Conservation (phyloP, 1,140 invertebrate species). For the Lucilia sericata region DNA sequence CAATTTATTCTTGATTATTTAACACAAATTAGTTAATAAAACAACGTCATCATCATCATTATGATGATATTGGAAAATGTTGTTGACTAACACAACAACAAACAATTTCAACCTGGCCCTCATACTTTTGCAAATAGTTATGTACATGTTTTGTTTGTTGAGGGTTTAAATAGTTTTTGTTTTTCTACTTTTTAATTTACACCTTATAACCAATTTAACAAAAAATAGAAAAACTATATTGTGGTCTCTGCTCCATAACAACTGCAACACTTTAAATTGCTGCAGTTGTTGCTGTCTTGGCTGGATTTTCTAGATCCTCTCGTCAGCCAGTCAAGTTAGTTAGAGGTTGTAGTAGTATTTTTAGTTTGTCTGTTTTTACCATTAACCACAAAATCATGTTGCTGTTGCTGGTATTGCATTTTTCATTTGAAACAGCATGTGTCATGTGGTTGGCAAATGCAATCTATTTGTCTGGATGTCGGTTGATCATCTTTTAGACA, state of each 20-base stretch:
- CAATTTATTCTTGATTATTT: conserved; percentile 3
- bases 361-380: background rate
- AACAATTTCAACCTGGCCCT: background rate
- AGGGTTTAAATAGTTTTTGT: background rate
- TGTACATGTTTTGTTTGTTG: background rate
- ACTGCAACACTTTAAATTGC: background rate
- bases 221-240: background rate
- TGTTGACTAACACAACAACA: background rate
- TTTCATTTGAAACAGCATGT: conserved; percentile 17
- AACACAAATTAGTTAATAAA: conserved; percentile 22
- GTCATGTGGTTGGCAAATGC: conserved; percentile 23
- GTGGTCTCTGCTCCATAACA: too few relatives aligned
- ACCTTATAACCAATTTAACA: background rate
- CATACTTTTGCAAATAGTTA: background rate
- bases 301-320: background rate
- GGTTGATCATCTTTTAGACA: conserved; percentile 13
- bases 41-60: background rate
- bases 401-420: conserved; percentile 1
- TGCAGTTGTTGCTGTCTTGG: background rate
- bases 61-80: background rate
- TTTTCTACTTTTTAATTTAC: background rate
- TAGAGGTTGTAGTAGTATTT: background rate
- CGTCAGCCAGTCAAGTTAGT: background rate
- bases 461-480: conserved; percentile 24
- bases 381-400: conserved; percentile 11